Evolutionary conservation across 1,140 invertebrate genomes (phyloP).

Genomic region (Trachelipus rathkii): DNA sequence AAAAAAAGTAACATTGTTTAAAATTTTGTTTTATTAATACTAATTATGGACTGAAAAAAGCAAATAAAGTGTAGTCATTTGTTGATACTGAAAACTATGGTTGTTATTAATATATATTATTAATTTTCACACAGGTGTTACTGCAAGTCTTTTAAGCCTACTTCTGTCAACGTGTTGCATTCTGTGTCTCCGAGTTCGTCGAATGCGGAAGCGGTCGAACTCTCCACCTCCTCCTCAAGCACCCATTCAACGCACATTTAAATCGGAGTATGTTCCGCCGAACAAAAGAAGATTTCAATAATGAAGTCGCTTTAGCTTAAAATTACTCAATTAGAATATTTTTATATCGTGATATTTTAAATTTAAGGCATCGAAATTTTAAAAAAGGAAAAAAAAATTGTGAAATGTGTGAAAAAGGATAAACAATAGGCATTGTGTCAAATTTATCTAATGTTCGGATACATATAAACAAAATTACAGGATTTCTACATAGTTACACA

Average conservation of each 20-base stretch:
- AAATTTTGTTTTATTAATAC: background rate
- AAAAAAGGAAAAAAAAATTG: no score
- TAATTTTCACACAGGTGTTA: conserved; percentile 24
- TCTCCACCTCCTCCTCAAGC: conserved; percentile 7
- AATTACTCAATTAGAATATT: no score
- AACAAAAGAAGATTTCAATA: conserved; percentile 35
- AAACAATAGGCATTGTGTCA: no score
- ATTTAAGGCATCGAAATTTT: no score
- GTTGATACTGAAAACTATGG: background rate
- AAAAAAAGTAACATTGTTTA: background rate
- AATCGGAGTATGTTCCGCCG: conserved; percentile 34
- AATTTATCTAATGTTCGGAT: no score
- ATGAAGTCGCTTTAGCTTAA: background rate
- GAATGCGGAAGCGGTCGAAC: conserved; percentile 25
- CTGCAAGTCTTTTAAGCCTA: conserved; percentile 33
- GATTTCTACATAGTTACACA: no score
- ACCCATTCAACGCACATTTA: conserved; percentile 21
- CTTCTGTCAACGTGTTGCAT: conserved; percentile 32
- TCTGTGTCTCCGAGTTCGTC: conserved; percentile 38
- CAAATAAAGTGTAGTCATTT: background rate
- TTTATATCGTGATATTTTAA: no score
- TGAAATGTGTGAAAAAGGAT: no score
- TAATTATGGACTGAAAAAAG: background rate
- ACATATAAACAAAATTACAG: no score
- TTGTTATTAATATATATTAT: conserved; percentile 1